A percentile compares a stretch with the other conserved stretches of the same genome.
phyloP scores from a whole-genome alignment of 2,797 vertebrate genomes.

The Monodelphis domestica region DNA sequence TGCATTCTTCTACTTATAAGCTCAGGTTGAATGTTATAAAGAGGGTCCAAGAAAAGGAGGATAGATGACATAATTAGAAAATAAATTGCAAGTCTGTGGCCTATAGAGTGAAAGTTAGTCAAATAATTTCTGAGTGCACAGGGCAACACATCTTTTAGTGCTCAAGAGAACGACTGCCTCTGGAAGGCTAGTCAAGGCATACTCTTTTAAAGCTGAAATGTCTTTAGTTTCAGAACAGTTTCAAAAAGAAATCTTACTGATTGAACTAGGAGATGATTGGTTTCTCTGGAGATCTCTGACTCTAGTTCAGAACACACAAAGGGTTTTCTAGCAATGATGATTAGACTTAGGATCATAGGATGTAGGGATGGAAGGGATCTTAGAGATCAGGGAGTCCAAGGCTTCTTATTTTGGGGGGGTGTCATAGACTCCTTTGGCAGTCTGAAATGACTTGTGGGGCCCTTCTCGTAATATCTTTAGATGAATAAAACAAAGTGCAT shows the following conservation, averaged over 20 bases:
- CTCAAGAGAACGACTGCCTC: background rate
- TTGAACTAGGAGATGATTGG: no score
- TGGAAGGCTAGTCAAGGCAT: background rate
- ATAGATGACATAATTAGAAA: background rate
- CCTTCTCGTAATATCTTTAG: background rate
- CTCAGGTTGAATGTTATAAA: background rate
- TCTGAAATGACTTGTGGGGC: background rate
- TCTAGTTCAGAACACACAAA: background rate
- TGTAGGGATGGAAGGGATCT: background rate
- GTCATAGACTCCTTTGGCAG: background rate
- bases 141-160: background rate
- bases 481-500: background rate
- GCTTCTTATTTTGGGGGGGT: background rate
- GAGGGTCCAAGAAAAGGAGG: background rate
- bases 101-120: background rate
- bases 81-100: background rate
- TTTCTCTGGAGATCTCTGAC: no score
- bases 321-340: background rate
- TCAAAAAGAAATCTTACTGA: background rate
- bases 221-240: background rate
- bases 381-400: background rate
- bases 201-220: background rate
- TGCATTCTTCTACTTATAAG: background rate
- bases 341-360: background rate
- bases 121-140: background rate